Percentiles rank a stretch among this genome's conserved stretches.
These are phyloP conservation scores for Drymodes brunneopygia DNA, from an alignment of 2,113 vertebrate species.

Conservation along the genomic window DNA sequence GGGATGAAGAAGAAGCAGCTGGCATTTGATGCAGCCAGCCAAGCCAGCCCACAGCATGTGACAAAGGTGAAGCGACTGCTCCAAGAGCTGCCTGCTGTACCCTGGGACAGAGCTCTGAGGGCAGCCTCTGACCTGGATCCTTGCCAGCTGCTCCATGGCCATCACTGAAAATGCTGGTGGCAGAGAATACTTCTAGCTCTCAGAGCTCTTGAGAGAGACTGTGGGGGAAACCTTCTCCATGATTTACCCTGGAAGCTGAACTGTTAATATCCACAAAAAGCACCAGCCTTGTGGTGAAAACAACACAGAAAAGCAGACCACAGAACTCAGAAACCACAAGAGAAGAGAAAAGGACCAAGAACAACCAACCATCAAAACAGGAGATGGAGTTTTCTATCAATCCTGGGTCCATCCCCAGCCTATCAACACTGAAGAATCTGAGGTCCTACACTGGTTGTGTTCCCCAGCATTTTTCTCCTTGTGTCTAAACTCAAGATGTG, in stretches of 20 bases:
- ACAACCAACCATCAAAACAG: background rate
- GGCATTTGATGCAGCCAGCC: background rate
- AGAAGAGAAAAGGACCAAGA: background rate
- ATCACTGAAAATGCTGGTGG: background rate
- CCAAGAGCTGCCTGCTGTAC: background rate
- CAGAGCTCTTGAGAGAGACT: background rate
- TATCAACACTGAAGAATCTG: background rate
- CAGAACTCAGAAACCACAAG: background rate
- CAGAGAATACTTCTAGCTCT: background rate
- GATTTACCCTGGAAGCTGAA: background rate
- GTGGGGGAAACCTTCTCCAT: background rate
- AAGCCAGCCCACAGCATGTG: background rate
- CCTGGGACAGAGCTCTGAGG: background rate
- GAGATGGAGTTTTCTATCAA: background rate
- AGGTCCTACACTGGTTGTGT: background rate
- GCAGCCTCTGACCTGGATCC: background rate
- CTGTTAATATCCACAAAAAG: background rate
- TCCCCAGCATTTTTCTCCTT: background rate
- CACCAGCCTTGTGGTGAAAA: background rate
- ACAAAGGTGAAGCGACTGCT: accelerated
- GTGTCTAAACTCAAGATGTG: background rate
- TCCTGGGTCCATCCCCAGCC: background rate
- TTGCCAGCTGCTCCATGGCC: accelerated
- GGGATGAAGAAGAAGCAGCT: background rate
- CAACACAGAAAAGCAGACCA: background rate